Evolutionary conservation across 1,140 invertebrate genomes (phyloP).

Genomic region (Drosophila gunungcola): DNA sequence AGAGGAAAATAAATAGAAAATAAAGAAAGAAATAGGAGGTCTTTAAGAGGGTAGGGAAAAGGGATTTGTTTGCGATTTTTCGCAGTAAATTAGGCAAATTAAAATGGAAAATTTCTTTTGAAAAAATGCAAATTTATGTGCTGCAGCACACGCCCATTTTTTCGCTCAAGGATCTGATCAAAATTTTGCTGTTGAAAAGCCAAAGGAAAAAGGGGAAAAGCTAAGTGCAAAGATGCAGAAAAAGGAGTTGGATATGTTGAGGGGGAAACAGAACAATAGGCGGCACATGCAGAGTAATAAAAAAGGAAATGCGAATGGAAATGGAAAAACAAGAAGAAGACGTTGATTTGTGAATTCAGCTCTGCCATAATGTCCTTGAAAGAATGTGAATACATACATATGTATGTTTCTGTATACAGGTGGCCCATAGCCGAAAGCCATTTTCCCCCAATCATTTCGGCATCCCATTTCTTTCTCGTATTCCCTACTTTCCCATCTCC

Average conservation of each 20-base stretch:
- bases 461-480: not conserved
- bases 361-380: slow-evolving; percentile 66
- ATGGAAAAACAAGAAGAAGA: slow-evolving; percentile 22
- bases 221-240: slow-evolving; percentile 28
- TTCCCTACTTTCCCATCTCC: slow-evolving; percentile 16
- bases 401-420: slow-evolving; percentile 42
- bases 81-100: slow-evolving; percentile 53
- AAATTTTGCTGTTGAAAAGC: slow-evolving; percentile 3
- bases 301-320: slow-evolving; percentile 22
- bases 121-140: slow-evolving; percentile 40
- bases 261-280: slow-evolving; percentile 18
- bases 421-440: slow-evolving; percentile 65
- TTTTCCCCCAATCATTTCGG: slow-evolving; percentile 16
- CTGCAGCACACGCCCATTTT: slow-evolving; percentile 18
- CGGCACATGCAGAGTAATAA: slow-evolving; percentile 8
- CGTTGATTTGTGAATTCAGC: slow-evolving; percentile 61
- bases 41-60: not conserved
- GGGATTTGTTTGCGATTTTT: slow-evolving; percentile 20
- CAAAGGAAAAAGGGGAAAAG: slow-evolving; percentile 14
- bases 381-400: slow-evolving; percentile 17
- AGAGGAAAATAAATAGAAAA: slow-evolving; percentile 11
- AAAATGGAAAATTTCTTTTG: slow-evolving; percentile 38
- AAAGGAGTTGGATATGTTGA: slow-evolving; percentile 18
- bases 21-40: not conserved
- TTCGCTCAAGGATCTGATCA: slow-evolving; percentile 11